Percentiles rank a stretch among this genome's conserved stretches.
Evolutionary conservation across 2,888 invertebrate genomes (phyloP).

Genomic region (Macrophya alboannulata): DNA sequence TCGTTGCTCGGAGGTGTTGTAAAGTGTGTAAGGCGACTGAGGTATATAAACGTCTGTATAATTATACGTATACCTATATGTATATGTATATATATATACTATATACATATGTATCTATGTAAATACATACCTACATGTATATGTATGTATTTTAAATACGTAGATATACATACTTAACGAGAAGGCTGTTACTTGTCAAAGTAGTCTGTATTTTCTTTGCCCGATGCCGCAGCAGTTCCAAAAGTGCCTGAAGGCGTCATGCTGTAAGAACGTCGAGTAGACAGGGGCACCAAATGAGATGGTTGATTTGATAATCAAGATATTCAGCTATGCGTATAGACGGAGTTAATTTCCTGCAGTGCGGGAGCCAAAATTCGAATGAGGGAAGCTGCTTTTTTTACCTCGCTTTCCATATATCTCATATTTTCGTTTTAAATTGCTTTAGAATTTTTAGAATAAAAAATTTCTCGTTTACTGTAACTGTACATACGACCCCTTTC

Average conservation of each 20-base stretch:
- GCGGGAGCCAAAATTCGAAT: background rate
- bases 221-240: background rate
- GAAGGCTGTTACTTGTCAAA: conserved; percentile 43
- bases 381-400: background rate
- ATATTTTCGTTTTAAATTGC: background rate
- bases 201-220: conserved; percentile 30
- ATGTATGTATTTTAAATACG: background rate
- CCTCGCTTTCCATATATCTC: background rate
- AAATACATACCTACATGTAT: background rate
- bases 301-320: conserved; percentile 1
- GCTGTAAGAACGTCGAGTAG: background rate
- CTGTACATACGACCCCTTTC: background rate
- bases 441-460: background rate
- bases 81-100: background rate
- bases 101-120: background rate
- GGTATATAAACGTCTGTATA: background rate
- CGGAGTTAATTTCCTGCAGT: background rate
- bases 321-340: background rate
- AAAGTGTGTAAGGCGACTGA: conserved; percentile 7
- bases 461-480: background rate
- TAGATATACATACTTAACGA: background rate
- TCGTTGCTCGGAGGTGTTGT: conserved; percentile 25
- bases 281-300: background rate
- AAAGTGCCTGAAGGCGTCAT: conserved; percentile 19
- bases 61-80: conserved; percentile 1